phyloP scores from a whole-genome alignment of 2,797 vertebrate genomes.

The Cryptoprocta ferox region DNA sequence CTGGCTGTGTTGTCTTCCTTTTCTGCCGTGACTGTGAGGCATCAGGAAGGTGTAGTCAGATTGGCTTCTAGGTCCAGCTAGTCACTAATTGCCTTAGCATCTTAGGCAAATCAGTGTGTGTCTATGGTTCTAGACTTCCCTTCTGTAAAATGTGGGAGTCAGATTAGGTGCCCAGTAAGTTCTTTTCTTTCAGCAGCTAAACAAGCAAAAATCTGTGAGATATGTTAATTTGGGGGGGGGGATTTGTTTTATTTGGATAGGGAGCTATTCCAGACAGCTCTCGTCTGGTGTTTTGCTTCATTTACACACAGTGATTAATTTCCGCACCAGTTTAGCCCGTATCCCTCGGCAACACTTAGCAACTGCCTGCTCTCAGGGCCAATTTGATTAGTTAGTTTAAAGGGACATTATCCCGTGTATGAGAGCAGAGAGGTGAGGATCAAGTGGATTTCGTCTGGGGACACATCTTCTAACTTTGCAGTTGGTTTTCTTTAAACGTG shows the following conservation, averaged over 20 bases:
- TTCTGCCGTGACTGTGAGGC: neutral
- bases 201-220: neutral
- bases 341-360: slow-evolving; percentile 74
- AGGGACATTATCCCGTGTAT: neutral
- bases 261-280: slow-evolving; percentile 73
- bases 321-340: slow-evolving; percentile 61
- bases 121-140: neutral
- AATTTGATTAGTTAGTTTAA: slow-evolving; percentile 39
- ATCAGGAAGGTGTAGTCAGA: neutral
- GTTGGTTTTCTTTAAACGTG: neutral
- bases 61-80: neutral
- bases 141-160: neutral
- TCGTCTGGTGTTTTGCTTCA: slow-evolving; percentile 79
- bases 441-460: neutral
- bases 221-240: neutral
- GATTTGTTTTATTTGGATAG: slow-evolving; percentile 36
- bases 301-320: slow-evolving; percentile 80
- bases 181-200: neutral
- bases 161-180: neutral
- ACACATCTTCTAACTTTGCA: neutral
- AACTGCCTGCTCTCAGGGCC: slow-evolving; percentile 34
- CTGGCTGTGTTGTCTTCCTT: neutral
- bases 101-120: neutral
- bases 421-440: neutral
- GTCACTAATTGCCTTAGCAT: neutral